Evolutionary conservation across 2,888 invertebrate genomes (phyloP), one percentile per base, ranked within the genome.

Genomic region (Agonopterix subpropinquella): DNA sequence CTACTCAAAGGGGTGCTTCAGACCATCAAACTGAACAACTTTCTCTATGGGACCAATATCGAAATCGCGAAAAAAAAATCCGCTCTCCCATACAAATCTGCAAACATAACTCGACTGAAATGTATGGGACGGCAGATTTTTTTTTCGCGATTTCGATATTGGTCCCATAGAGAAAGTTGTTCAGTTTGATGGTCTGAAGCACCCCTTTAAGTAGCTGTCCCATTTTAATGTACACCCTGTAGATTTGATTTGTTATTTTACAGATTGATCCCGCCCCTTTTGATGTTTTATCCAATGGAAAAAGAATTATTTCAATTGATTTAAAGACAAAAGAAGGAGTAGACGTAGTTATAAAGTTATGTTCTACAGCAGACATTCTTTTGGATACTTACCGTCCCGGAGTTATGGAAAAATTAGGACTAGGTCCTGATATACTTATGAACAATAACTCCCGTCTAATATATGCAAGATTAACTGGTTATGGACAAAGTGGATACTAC

Each of bases 371-470:
- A 41, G 99, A 99, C 89, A 95, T 99, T 2, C 67, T 99, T 1
- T 90, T 99, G 53, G 99, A 99, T 74, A 98, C 99, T 2, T 99
- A 92, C 79, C 90, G 99, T 63, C 93, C 92, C 79, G 98, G 99
- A 50, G 95, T 98, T 0, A 95, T 99, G 95, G 99, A 99, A 84
- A 96, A 94, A 68, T 80, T 98, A 10, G 94, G 95, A 35, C 78
- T 99, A 11, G 96, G 98, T 0, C 98, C 99, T 0, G 80, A 92
- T 0, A 70, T 87, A 11, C 79, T 99, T 42, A 76, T 94, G 69
- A 77, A 83, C 54, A 89, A 89, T 18, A 97, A 97, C 83, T 92
- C 95, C 1, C 85, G 89, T 47, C 87, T 99, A 43, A 94, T 99
- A 58, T 98, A 97, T 80, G 97, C 98, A 5, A 90, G 98, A 59